Evolutionary conservation across 2,888 invertebrate genomes (phyloP).

Genomic region (Odontothrips loti): DNA sequence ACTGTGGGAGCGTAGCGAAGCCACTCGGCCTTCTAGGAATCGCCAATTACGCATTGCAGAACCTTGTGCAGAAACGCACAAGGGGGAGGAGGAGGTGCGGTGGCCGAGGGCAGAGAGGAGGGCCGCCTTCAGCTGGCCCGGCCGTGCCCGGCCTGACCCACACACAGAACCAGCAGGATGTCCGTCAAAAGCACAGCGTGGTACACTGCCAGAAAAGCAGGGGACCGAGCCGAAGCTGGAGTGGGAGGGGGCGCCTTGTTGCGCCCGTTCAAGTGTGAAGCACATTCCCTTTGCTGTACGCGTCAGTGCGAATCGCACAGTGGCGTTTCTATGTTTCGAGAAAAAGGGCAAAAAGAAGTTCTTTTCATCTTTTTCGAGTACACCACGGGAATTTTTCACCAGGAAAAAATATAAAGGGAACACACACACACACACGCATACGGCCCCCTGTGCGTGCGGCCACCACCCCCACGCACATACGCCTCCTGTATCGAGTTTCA

Average conservation of each 20-base stretch:
- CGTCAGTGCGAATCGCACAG: too few relatives aligned
- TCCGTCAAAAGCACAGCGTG: constrained; percentile 14
- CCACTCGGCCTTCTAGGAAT: constrained; percentile 16
- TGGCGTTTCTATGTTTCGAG: too few relatives aligned
- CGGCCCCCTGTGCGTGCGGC: too few relatives aligned
- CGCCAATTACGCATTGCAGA: constrained; percentile 17
- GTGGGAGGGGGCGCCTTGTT: background rate
- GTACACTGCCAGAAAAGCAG: background rate
- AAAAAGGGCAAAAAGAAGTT: too few relatives aligned
- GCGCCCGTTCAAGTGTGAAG: background rate
- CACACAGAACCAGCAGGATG: constrained; percentile 14
- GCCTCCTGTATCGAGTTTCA: too few relatives aligned
- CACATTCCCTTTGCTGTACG: background rate
- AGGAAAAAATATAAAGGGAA: too few relatives aligned
- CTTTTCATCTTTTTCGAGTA: too few relatives aligned
- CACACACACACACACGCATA: too few relatives aligned
- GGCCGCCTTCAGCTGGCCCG: background rate
- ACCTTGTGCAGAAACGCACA: constrained; percentile 14
- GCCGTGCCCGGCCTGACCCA: background rate
- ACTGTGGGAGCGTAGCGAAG: constrained; percentile 20
- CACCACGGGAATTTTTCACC: too few relatives aligned
- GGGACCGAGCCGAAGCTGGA: background rate
- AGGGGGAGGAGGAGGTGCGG: background rate
- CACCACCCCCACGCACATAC: too few relatives aligned
- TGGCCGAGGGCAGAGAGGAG: background rate